Evolutionary conservation across 2,113 vertebrate species (phyloP).

Genomic region (Brachyistius frenatus): DNA sequence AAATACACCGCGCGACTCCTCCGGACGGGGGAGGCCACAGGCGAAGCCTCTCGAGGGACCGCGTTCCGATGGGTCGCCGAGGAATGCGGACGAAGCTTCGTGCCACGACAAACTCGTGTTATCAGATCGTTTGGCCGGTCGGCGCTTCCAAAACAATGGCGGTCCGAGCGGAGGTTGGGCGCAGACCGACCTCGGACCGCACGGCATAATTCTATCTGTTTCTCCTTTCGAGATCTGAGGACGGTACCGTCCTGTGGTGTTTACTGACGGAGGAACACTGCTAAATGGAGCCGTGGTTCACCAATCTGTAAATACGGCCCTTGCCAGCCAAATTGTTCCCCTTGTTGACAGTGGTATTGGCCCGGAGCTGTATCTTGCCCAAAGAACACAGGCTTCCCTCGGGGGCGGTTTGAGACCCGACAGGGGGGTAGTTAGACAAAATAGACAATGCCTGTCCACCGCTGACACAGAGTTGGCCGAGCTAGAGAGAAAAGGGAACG

Average conservation of each 20-base stretch:
- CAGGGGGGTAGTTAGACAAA: slow-evolving; percentile 77
- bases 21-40: slow-evolving; percentile 77
- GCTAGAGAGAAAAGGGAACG: slow-evolving; percentile 51
- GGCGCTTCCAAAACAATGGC: slow-evolving; percentile 77
- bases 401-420: slow-evolving; percentile 70
- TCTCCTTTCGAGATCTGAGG: slow-evolving; percentile 76
- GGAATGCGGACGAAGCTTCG: slow-evolving; percentile 75
- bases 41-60: slow-evolving; percentile 75
- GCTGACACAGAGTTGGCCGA: slow-evolving; percentile 69
- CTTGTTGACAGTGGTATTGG: slow-evolving; percentile 85
- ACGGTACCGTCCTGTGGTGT: slow-evolving; percentile 70
- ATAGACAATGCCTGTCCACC: slow-evolving; percentile 77
- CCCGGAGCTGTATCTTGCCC: slow-evolving; percentile 72
- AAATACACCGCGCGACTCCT: slow-evolving; percentile 63
- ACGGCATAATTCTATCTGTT: slow-evolving; percentile 74
- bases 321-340: slow-evolving; percentile 83
- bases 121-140: slow-evolving; percentile 70
- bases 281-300: slow-evolving; percentile 84
- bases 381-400: slow-evolving; percentile 73
- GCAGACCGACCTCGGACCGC: slow-evolving; percentile 62
- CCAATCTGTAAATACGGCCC: slow-evolving; percentile 82
- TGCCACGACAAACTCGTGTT: slow-evolving; percentile 73
- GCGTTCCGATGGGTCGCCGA: slow-evolving; percentile 72
- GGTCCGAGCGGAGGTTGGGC: slow-evolving; percentile 57
- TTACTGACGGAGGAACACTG: slow-evolving; percentile 77